These are phyloP conservation scores for Orussus abietinus DNA, from an alignment of 1,140 invertebrate genomes.

Conservation along the genomic window DNA sequence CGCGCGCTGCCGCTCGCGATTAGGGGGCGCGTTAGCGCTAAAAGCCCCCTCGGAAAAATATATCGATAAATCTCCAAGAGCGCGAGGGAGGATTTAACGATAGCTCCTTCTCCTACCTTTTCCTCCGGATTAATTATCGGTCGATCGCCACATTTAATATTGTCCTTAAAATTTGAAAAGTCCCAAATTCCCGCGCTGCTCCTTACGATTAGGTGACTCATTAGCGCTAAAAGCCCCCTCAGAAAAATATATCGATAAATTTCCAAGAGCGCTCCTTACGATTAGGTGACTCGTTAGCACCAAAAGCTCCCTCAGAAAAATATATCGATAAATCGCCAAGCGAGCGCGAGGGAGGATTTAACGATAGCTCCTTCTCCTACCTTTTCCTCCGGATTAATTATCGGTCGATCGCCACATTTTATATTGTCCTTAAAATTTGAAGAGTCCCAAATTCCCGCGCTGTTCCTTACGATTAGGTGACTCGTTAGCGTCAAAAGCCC, in stretches of 20 bases:
- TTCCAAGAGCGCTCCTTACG: too few relatives aligned
- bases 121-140: too few relatives aligned
- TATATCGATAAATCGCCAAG: conserved; percentile 39
- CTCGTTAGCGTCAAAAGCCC: conserved; percentile 32
- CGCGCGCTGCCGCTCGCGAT: conserved; percentile 14
- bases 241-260: conserved; percentile 38
- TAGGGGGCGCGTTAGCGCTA: conserved; percentile 23
- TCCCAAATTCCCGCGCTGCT: conserved; percentile 24
- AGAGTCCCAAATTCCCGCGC: conserved; percentile 28
- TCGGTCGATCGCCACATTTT: too few relatives aligned
- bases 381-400: too few relatives aligned
- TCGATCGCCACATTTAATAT: too few relatives aligned
- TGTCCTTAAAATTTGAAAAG: too few relatives aligned
- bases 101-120: too few relatives aligned
- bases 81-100: conserved; percentile 33
- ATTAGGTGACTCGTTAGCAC: conserved; percentile 18
- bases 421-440: too few relatives aligned
- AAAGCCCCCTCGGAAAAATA: conserved; percentile 35
- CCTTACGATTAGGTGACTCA: conserved; percentile 9
- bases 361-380: conserved; percentile 29
- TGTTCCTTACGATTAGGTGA: conserved; percentile 5
- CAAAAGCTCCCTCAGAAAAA: conserved; percentile 35
- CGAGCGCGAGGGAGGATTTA: conserved; percentile 31
- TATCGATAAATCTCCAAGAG: conserved; percentile 37
- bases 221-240: conserved; percentile 31